Conservation (phyloP, 35 echinoderm and acorn worm genomes). For the Diadema setosum region DNA sequence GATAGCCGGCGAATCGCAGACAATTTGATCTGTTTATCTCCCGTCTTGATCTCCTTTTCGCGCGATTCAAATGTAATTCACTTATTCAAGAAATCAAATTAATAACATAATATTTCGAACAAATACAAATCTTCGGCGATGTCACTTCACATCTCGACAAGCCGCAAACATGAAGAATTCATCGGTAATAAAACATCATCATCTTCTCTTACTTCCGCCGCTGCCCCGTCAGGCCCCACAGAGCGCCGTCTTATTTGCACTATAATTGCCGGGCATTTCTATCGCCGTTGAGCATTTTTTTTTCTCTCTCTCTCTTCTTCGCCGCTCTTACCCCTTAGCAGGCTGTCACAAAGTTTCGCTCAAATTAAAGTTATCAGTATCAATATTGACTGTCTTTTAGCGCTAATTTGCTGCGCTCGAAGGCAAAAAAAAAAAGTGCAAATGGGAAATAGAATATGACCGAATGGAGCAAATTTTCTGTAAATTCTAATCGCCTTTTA, state of each 20-base stretch:
- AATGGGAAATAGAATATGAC: conserved; percentile 26
- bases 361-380: conserved; percentile 33
- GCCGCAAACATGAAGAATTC: neutral
- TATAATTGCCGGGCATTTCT: neutral
- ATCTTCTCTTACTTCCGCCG: neutral
- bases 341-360: conserved; percentile 6
- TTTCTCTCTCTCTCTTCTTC: too few species aligned
- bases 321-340: too few species aligned
- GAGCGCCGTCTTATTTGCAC: neutral
- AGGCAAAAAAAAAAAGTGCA: conserved; percentile 26
- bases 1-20: neutral
- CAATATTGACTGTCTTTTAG: conserved; percentile 35
- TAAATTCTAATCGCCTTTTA: conserved; percentile 11
- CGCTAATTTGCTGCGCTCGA: conserved; percentile 4
- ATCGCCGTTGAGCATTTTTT: conserved; percentile 7
- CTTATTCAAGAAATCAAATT: conserved; percentile 23
- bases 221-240: neutral
- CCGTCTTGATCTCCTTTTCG: neutral
- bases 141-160: neutral
- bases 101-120: conserved; percentile 24
- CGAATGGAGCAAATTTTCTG: neutral
- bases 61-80: conserved; percentile 21
- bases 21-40: neutral
- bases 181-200: neutral
- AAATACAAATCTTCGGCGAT: conserved; percentile 9